These are phyloP conservation scores for Hypsopygia costalis DNA, from an alignment of 2,888 invertebrate genomes.

Conservation along the genomic window DNA sequence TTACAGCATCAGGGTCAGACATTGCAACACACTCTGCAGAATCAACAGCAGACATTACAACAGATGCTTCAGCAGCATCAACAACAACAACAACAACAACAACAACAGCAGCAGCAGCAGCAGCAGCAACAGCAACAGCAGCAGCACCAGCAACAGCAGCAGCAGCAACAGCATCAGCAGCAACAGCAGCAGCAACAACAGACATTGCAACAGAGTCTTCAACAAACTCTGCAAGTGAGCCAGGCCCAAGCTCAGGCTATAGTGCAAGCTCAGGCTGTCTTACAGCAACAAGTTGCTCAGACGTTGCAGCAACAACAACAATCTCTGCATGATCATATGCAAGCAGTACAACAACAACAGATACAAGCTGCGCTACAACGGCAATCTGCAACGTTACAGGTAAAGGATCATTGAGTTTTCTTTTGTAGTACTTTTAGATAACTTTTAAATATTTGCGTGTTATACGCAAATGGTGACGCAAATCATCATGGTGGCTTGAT, in stretches of 20 bases:
- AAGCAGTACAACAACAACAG: conserved; percentile 71
- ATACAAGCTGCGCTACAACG: conserved; percentile 71
- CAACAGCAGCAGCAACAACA: conserved; percentile 39
- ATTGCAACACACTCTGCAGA: conserved; percentile 25
- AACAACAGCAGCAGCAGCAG: conserved; percentile 39
- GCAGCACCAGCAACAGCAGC: conserved; percentile 42
- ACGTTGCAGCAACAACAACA: conserved; percentile 71
- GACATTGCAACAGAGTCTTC: conserved; percentile 55
- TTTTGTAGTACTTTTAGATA: too few species aligned
- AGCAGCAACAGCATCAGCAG: conserved; percentile 43
- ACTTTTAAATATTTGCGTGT: too few species aligned
- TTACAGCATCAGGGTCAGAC: conserved; percentile 22
- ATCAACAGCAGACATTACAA: conserved; percentile 37
- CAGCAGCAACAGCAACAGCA: conserved; percentile 46
- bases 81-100: conserved; percentile 47
- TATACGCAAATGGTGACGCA: too few species aligned
- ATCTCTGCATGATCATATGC: conserved; percentile 66
- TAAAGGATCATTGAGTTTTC: conserved; percentile 19
- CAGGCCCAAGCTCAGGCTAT: conserved; percentile 71
- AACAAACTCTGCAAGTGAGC: conserved; percentile 65
- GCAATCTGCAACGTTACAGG: conserved; percentile 71
- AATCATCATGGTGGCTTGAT: too few species aligned
- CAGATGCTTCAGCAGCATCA: conserved; percentile 46
- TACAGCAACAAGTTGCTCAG: conserved; percentile 72
- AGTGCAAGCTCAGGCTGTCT: conserved; percentile 65